Conservation (phyloP, 2,888 invertebrate species). For the Dicycla oo region DNA sequence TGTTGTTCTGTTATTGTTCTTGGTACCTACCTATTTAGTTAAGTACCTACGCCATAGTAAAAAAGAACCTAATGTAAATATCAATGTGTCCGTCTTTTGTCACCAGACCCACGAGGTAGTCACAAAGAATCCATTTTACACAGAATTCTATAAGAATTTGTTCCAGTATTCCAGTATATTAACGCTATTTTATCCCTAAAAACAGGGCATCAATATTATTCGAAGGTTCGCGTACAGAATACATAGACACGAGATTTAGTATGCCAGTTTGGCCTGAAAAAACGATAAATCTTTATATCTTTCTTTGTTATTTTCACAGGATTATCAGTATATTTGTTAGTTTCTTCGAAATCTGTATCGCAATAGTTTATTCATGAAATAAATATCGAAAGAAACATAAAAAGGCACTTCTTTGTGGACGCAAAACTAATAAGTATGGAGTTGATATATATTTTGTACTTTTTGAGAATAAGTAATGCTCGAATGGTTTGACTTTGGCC, state of each 20-base stretch:
- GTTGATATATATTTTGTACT: constrained; percentile 22
- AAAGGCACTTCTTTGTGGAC: constrained; percentile 34
- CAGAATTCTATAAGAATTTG: background rate
- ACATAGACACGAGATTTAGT: constrained; percentile 31
- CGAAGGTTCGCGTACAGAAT: constrained; percentile 17
- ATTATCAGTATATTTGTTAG: constrained; percentile 7
- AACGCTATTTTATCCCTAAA: constrained; percentile 1
- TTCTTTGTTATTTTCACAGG: constrained; percentile 35
- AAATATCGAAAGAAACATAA: constrained; percentile 32
- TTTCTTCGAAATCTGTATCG: constrained; percentile 24
- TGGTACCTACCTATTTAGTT: too few relatives aligned
- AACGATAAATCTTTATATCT: constrained; percentile 26
- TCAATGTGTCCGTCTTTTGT: background rate
- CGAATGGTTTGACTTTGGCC: background rate
- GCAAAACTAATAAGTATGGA: constrained; percentile 2
- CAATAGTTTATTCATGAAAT: constrained; percentile 33
- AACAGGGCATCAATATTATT: constrained; percentile 25
- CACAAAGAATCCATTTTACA: constrained; percentile 1
- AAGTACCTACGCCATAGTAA: too few relatives aligned
- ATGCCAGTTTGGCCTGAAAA: constrained; percentile 4
- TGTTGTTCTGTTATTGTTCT: too few relatives aligned
- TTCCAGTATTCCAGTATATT: background rate
- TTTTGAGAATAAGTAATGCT: constrained; percentile 9
- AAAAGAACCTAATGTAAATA: background rate
- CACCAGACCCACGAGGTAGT: background rate